Base-by-base conservation (phyloP, 2,113 vertebrate genomes). In the Nothoprocta pentlandii region DNA sequence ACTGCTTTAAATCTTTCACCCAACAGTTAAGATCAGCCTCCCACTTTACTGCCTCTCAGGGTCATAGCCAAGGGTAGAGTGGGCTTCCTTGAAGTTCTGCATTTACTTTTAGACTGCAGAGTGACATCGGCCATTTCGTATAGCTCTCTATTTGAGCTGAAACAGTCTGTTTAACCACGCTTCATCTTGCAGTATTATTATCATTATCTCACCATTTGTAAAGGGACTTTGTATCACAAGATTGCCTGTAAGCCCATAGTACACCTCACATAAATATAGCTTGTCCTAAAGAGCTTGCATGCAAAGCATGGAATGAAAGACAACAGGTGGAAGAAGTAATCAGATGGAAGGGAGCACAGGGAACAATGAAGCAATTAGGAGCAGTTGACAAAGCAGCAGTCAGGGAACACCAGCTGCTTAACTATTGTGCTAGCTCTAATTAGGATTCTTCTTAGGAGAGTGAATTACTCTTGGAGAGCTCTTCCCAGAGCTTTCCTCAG, bases 381-480 rank as follows among this genome's bases (percentile, higher is more conserved):
- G 92, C 88, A 88, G 92, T 94, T 96, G 93, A 96, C 25, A 30
- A 96, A 95, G 95, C 93, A 95, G 96, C 95, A 96, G 92, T 90
- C 93, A 93, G 88, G 94, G 96, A 94, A 95, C 93, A 94, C 96
- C 95, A 97, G 95, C 93, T 95, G 94, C 90, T 95, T 94, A 95
- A 96, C 92, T 95, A 95, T 93, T 94, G 90, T 81, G 88, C 80
- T 83, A 95, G 88, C 86, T 88, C 94, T 97, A 96, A 96, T 95
- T 96, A 94, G 87, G 90, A 86, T 94, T 92, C 73, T 95, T 97
- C 90, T 90, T 93, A 67, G 80, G 66, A 87, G 26, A 87, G 80
- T 66, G 88, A 95, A 93, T 95, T 95, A 92, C 83, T 94, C 44
- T 51, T 94, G 66, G 69, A 94, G 73, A 0, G 0, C 16, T 95